A percentile compares a stretch with the other conserved stretches of the same genome.
Evolutionary conservation across 2,113 vertebrate species (phyloP).

Genomic region (Solea solea): DNA sequence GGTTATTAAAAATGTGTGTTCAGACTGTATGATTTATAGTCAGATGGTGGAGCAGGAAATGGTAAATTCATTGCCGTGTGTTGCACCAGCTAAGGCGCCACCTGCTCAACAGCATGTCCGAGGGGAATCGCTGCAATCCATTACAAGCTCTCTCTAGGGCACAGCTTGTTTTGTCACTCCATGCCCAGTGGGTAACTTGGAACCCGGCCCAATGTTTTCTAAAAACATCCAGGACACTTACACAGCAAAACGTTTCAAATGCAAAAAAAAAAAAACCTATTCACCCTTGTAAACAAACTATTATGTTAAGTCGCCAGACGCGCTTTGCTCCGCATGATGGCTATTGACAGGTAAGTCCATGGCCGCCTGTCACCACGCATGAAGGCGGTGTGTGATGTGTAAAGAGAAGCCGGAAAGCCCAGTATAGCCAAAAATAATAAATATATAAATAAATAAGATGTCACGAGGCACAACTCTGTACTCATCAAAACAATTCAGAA

Average conservation of each 20-base stretch:
- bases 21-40: slow-evolving; percentile 73
- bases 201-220: slow-evolving; percentile 72
- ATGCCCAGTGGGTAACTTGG: slow-evolving; percentile 78
- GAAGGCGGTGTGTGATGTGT: not conserved
- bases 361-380: not conserved
- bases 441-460: not conserved
- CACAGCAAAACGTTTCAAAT: slow-evolving; percentile 52
- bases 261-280: slow-evolving; percentile 18
- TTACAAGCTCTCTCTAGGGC: slow-evolving; percentile 80
- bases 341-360: not conserved
- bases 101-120: slow-evolving; percentile 81
- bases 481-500: not conserved
- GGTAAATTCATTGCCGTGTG: slow-evolving; percentile 76
- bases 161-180: slow-evolving; percentile 76
- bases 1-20: slow-evolving; percentile 73
- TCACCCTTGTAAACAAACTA: too few relatives aligned
- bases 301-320: not conserved
- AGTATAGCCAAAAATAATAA: not conserved
- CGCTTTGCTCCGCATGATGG: not conserved
- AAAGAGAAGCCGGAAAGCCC: not conserved
- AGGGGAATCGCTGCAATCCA: slow-evolving; percentile 80
- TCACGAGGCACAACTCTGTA: not conserved
- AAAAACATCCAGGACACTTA: slow-evolving; percentile 63
- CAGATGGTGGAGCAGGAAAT: slow-evolving; percentile 75
- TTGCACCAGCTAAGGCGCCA: slow-evolving; percentile 78